Base-by-base conservation (phyloP, 2,888 invertebrate genomes). In the Isoperla grammatica region DNA sequence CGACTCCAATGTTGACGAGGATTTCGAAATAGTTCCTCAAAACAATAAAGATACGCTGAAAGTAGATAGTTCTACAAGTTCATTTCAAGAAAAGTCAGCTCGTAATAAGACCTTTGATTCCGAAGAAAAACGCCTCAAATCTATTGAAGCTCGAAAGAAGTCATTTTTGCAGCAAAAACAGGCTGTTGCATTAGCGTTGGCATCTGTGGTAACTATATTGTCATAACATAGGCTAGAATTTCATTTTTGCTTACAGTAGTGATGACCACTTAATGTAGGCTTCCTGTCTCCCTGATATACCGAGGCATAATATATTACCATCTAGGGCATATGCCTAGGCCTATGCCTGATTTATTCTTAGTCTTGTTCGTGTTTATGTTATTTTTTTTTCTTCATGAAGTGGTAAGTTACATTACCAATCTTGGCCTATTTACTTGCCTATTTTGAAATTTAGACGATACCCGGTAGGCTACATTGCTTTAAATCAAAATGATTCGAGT, bases 121-220 rank as follows among this genome's bases (percentile, higher is more conserved):
- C 1, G 85, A 87, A 66, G 74, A 78, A 61, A 88, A 86, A 71
- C 79, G 89, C 60, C 72, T 84, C 59, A 80, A 85, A 65, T 86
- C 88, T 0, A 73, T 88, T 60, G 80, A 78, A 64, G 80, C 81
- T 67, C 85, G 83, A 73, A 81, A 82, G 65, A 78, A 81, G 65
- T 78, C 79, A 29, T 87, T 86, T 65, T 79, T 79, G 71, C 76
- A 81, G 60, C 84, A 87, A 69, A 83, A 84, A 73, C 77, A 76
- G 55, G 74, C 81, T 8, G 84, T 89, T 45, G 81, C 85, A 72
- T 74, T 79, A 65, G 85, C 87, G 9, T 73, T 89, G 55, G 76
- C 79, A 53, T 77, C 77, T 63, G 76, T 84, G 69, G 86, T 86
- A 76, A 76, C 80, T 77, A 65, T n/a, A n/a, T n/a, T n/a, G n/a